Conservation (phyloP, 2,113 vertebrate species). For the Macheiramphus alcinus region DNA sequence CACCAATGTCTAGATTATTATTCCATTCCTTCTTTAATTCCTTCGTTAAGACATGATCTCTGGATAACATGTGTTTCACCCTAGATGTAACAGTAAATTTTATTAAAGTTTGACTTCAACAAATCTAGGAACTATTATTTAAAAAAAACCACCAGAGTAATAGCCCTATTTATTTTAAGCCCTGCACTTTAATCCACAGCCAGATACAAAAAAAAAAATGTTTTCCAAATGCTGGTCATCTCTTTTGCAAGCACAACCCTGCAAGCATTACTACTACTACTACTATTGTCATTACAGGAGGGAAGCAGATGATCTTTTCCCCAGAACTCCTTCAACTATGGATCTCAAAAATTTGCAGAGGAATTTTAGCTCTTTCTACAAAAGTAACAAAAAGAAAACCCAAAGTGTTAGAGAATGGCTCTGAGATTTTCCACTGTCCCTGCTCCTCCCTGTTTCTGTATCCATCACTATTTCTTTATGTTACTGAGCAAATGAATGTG, state of each 20-base stretch:
- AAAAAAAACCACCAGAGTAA: background rate
- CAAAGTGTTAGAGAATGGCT: background rate
- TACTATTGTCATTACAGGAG: background rate
- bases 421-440: background rate
- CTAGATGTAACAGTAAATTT: slow-evolving; percentile 57
- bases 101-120: background rate
- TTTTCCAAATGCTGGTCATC: background rate
- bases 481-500: background rate
- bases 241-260: background rate
- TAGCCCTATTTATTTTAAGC: background rate
- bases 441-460: background rate
- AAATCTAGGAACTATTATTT: background rate
- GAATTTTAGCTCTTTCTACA: background rate
- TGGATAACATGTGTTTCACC: slow-evolving; percentile 70
- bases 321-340: background rate
- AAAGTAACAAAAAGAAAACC: background rate
- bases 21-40: slow-evolving; percentile 80
- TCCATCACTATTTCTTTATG: background rate
- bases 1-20: background rate
- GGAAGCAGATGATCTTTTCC: background rate
- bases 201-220: background rate
- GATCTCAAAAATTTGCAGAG: background rate
- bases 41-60: slow-evolving; percentile 61
- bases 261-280: background rate
- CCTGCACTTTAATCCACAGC: background rate